phyloP scores from a whole-genome alignment of 2,113 vertebrate genomes.

The Megaleporinus macrocephalus region DNA sequence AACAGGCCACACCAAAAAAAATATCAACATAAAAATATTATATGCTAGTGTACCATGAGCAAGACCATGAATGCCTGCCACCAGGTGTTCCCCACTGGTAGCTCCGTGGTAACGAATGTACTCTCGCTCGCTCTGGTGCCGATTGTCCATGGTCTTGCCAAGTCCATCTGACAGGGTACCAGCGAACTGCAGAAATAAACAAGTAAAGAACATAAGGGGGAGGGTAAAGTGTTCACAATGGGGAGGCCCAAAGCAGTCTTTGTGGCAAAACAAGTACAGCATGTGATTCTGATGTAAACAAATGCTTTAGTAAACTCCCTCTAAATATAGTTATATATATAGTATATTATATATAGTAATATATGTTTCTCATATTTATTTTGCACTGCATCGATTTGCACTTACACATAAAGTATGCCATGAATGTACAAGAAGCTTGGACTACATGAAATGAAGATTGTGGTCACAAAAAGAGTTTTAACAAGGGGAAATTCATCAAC shows the following conservation, averaged over 20 bases:
- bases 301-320: not conserved
- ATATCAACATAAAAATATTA: not conserved
- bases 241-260: not conserved
- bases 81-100: conserved; percentile 94
- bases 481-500: not conserved
- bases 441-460: no score
- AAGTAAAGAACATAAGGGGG: not conserved
- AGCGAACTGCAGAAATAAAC: conserved; percentile 82
- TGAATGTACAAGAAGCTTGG: not conserved
- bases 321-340: not conserved
- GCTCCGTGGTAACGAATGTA: conserved; percentile 96
- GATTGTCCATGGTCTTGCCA: conserved; percentile 97
- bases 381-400: not conserved
- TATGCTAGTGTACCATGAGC: conserved; percentile 84
- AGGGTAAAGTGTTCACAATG: not conserved
- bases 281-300: not conserved
- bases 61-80: conserved; percentile 95
- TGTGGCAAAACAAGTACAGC: not conserved
- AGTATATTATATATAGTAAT: no score
- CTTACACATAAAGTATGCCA: not conserved
- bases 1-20: not conserved
- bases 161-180: conserved; percentile 93
- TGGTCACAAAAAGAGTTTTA: not conserved
- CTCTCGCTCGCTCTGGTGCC: conserved; percentile 93
- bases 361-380: not conserved